Base-by-base conservation (phyloP, 2,888 invertebrate species). In the Eupithecia subumbrata region DNA sequence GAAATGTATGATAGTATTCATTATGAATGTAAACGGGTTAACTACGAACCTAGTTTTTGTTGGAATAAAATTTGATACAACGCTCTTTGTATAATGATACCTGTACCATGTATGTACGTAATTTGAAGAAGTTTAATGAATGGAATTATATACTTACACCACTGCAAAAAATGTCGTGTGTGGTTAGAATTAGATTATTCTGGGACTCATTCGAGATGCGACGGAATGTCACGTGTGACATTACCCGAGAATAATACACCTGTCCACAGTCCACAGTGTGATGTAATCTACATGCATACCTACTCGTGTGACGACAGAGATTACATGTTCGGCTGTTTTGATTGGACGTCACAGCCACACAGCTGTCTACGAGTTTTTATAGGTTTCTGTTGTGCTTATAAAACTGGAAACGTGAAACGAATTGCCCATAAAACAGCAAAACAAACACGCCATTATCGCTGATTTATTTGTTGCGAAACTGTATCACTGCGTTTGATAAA, bases 281-380 rank as follows among this genome's bases (percentile, higher is more conserved):
- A 93, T 93, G 92, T 93, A 93, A 94, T 91, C 84, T 88, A 82
- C 87, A 89, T 91, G 48, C 52, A 52, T 52, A n/a, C 45, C 45
- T 16, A 88, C 68, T 68, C 16, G 22, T 68, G 68, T 68, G 92
- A 92, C 90, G 92, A 89, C 82, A 87, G 82, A 87, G 87, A 89
- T 90, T 88, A 88, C 80, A 85, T 84, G 84, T 84, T 86, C 85
- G 85, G 85, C 76, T 84, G 84, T 85, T 87, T 84, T 86, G 86
- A 88, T 89, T 84, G 85, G 83, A 87, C 88, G 88, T 90, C 90
- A 90, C 84, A 79, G 78, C 43, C n/a, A 67, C 66, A 40, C 83
- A 79, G 81, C 82, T 80, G 80, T 78, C 75, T 56, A 69, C 73
- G 76, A 60, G 56, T 75, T 78, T 79, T 79, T 76, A 77, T 56